Evolutionary conservation across 2,113 vertebrate species (phyloP).

Genomic region (Myotis lucifugus): DNA sequence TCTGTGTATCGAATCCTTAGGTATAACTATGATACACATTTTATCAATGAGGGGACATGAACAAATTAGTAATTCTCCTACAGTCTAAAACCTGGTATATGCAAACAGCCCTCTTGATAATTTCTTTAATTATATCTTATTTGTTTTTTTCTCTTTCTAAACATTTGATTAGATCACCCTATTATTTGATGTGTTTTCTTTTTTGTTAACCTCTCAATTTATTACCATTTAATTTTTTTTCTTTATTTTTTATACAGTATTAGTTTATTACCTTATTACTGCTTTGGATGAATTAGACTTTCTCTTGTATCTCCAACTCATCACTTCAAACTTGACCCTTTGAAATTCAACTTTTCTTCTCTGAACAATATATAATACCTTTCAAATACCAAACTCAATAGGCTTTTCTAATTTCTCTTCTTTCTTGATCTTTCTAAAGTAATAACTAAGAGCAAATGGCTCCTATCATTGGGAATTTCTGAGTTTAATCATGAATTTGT

Average conservation of each 20-base stretch:
- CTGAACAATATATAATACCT: background rate
- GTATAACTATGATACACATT: background rate
- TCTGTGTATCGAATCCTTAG: background rate
- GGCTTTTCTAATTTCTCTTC: background rate
- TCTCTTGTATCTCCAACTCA: background rate
- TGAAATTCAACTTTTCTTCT: slow-evolving; percentile 13
- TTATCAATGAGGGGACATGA: background rate
- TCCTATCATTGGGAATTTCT: background rate
- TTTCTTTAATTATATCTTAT: background rate
- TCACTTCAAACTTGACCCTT: background rate
- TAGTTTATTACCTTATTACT: background rate
- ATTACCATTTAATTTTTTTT: background rate
- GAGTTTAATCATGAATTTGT: background rate
- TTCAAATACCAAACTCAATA: background rate
- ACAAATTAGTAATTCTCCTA: background rate
- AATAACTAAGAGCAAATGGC: background rate
- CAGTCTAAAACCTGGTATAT: background rate
- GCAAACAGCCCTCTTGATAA: background rate
- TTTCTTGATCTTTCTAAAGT: background rate
- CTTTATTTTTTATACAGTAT: background rate
- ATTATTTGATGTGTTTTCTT: background rate
- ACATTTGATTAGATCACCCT: background rate
- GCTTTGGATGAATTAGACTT: background rate
- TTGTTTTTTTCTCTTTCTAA: background rate
- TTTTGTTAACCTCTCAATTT: background rate